Conservation (phyloP, 1,140 invertebrate species). For the Lucilia cuprina region DNA sequence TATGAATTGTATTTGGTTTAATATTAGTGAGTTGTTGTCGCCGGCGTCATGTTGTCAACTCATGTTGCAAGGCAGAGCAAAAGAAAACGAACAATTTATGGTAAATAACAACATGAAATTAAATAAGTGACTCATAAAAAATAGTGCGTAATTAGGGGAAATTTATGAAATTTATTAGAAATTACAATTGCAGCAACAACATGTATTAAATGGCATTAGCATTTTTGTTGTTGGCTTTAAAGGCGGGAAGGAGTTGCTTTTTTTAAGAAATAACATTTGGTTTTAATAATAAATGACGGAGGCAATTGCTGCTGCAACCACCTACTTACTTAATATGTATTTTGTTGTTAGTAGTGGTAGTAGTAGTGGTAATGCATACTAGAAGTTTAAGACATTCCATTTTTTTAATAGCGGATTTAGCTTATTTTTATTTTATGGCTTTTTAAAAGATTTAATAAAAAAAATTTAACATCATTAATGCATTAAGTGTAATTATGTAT, state of each 20-base stretch:
- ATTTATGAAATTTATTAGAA: conserved; percentile 8
- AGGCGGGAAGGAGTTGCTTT: not conserved
- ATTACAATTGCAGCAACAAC: not conserved
- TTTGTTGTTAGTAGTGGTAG: too few relatives aligned
- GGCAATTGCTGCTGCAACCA: not conserved
- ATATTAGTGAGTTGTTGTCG: not conserved
- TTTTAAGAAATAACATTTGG: not conserved
- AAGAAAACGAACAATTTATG: not conserved
- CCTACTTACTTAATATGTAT: not conserved
- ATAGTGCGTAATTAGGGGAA: not conserved
- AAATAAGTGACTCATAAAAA: conserved; percentile 8
- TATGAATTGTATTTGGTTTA: not conserved
- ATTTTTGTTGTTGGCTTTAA: too few relatives aligned
- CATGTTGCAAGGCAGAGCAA: not conserved
- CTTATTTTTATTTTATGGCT: not conserved
- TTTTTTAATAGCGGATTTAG: not conserved
- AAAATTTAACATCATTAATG: not conserved
- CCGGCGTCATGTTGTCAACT: conserved; percentile 12
- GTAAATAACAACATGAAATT: not conserved
- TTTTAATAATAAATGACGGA: too few relatives aligned
- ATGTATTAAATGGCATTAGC: too few relatives aligned
- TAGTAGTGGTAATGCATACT: not conserved
- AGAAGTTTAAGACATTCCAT: not conserved
- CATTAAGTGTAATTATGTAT: not conserved
- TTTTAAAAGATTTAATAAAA: not conserved